Conservation (phyloP, 2,113 vertebrate species). For the Hyperopisus bebe region DNA sequence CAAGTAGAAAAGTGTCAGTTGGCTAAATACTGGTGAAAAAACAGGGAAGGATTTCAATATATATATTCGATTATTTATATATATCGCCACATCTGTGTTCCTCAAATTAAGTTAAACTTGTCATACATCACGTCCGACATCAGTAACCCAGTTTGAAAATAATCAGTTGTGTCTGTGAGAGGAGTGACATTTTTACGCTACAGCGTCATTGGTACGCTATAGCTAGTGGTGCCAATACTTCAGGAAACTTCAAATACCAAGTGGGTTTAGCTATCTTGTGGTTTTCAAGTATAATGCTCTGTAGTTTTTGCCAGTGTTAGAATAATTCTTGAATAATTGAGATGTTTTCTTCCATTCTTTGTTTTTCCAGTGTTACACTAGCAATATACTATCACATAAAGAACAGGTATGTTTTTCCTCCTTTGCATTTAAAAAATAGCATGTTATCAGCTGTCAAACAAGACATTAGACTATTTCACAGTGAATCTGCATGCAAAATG, state of each 20-base stretch:
- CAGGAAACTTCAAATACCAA: neutral
- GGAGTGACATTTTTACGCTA: neutral
- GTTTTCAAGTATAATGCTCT: neutral
- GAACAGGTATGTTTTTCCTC: slow-evolving; percentile 69
- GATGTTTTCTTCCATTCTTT: slow-evolving; percentile 31
- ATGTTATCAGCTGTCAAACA: neutral
- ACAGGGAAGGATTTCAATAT: too few species aligned
- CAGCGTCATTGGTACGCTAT: neutral
- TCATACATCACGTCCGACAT: neutral
- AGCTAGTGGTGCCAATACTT: neutral
- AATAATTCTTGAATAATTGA: neutral
- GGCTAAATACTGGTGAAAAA: neutral
- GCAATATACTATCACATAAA: slow-evolving; percentile 86
- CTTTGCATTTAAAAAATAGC: neutral
- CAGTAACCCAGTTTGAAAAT: neutral
- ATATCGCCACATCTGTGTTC: neutral
- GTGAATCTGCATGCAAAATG: neutral
- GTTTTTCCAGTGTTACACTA: slow-evolving; percentile 87
- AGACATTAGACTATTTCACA: neutral
- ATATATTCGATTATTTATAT: neutral
- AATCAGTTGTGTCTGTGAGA: neutral
- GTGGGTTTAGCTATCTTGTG: neutral
- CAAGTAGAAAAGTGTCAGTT: neutral
- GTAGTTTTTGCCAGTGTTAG: neutral
- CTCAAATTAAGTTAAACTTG: neutral